phyloP scores from a whole-genome alignment of 2,888 invertebrate species.

The Amphipoea oculea region DNA sequence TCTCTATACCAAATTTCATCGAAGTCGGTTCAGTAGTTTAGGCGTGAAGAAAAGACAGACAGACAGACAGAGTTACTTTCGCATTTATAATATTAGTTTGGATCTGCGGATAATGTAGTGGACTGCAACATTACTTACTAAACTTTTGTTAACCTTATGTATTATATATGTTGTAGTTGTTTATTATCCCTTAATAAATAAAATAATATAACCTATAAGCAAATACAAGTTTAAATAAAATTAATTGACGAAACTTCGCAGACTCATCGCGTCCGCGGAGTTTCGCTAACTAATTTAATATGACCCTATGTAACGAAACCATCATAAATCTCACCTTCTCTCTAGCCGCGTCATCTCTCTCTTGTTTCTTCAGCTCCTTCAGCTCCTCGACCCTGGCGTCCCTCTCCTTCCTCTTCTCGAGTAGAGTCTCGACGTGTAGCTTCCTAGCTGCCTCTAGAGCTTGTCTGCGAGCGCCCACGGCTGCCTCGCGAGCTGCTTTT shows the following conservation, averaged over 20 bases:
- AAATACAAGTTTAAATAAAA: not conserved
- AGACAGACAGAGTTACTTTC: too few species aligned
- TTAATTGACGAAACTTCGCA: not conserved
- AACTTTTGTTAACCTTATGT: too few species aligned
- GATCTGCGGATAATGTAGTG: too few species aligned
- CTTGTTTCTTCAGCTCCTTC: constrained; percentile 87
- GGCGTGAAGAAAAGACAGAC: too few species aligned
- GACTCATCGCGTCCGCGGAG: not conserved
- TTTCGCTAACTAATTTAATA: not conserved
- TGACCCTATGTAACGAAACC: not conserved
- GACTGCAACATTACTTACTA: too few species aligned
- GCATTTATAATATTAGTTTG: too few species aligned
- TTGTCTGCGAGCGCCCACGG: constrained; percentile 96
- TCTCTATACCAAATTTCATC: too few species aligned
- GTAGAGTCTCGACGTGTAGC: constrained; percentile 93
- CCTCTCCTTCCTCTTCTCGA: constrained; percentile 94
- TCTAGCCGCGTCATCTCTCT: constrained; percentile 74
- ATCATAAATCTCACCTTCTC: constrained; percentile 71
- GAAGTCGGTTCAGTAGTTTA: too few species aligned
- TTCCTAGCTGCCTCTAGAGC: constrained; percentile 96
- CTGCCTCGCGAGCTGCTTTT: constrained; percentile 98
- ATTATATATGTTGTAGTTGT: too few species aligned
- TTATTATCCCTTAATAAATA: too few species aligned
- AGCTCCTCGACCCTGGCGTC: constrained; percentile 94
- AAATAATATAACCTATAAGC: not conserved